phyloP scores from a whole-genome alignment of 2,113 vertebrate genomes.

The Brachyhypopomus gauderio region DNA sequence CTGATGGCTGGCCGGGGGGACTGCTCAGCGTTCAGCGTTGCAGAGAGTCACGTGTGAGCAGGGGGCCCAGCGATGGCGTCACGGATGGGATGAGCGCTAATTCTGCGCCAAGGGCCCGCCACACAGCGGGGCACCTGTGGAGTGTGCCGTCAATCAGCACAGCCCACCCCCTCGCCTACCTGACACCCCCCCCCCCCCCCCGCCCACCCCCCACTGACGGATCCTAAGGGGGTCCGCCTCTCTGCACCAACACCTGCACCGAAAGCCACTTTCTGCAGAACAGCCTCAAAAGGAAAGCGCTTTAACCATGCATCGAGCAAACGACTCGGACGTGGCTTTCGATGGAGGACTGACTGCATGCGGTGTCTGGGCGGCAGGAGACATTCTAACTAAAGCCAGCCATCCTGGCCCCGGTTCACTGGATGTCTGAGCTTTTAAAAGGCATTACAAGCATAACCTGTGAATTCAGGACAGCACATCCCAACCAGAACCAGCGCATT shows the following conservation, averaged over 20 bases:
- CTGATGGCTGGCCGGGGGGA: slow-evolving; percentile 45
- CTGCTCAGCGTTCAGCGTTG: slow-evolving; percentile 45
- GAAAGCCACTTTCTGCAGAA: slow-evolving; percentile 10
- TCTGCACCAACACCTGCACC: no score
- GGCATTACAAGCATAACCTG: background rate
- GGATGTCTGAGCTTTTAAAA: background rate
- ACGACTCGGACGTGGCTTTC: background rate
- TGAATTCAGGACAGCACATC: background rate
- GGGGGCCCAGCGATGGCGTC: slow-evolving; percentile 47
- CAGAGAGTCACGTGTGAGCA: slow-evolving; percentile 47
- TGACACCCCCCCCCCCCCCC: slow-evolving; percentile 40
- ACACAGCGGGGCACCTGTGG: slow-evolving; percentile 49
- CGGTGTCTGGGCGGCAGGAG: background rate
- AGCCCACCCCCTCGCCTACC: slow-evolving; percentile 33
- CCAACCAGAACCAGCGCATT: no score
- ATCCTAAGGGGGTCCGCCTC: no score
- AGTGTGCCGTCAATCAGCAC: slow-evolving; percentile 46
- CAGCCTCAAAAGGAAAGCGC: background rate
- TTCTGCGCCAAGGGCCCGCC: slow-evolving; percentile 37
- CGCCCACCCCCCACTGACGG: background rate
- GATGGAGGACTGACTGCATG: background rate
- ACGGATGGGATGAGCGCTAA: slow-evolving; percentile 37
- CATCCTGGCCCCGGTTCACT: background rate
- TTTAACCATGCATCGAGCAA: background rate
- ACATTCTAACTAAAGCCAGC: background rate